Evolutionary conservation across 2,797 vertebrate species (phyloP), one percentile per base, ranked within the genome.

Genomic region (Smutsia gigantea): DNA sequence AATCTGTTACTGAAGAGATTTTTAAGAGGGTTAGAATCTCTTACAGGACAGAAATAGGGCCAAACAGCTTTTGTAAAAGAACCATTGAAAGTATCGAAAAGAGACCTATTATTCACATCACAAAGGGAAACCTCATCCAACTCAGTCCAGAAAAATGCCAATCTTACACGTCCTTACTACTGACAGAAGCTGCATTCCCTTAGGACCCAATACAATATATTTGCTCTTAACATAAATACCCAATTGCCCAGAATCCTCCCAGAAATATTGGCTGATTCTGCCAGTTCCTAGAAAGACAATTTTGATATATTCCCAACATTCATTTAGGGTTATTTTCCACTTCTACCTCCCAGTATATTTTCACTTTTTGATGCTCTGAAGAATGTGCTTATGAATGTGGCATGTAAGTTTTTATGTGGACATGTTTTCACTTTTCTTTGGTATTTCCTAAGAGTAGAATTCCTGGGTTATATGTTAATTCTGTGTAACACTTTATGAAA

Each of bases 21-120:
- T 88, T 87, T 69, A 87, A 87, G 87, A 91, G 51, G 12, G 53
- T 95, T 63, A 87, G 74, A 96, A 78, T 83, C n/a, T 55, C 27
- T 86, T 75, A 39, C 15, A 74, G 53, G 31, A 63, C 12, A 64
- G 11, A 90, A 93, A 71, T 34, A 66, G 18, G 63, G 71, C 7
- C 14, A 61, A 84, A 92, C 66, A 13, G 29, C 42, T 69, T 96
- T 42, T 74, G 53, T 57, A 90, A 81, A 89, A 79, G 17, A 84
- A 68, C 75, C 78, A 71, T 53, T 85, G 63, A 59, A 97, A 37
- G 34, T 77, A 83, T 64, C 79, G 34, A 92, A 55, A 86, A 84
- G 66, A 75, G 57, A 66, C 37, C n/a, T 55, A 27, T 75, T 75
- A 92, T 77, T 95, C 84, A 81, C 42, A 90, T 34, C 90, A 69